phyloP scores from a whole-genome alignment of 2,888 invertebrate genomes.

The Folsomia candida region DNA sequence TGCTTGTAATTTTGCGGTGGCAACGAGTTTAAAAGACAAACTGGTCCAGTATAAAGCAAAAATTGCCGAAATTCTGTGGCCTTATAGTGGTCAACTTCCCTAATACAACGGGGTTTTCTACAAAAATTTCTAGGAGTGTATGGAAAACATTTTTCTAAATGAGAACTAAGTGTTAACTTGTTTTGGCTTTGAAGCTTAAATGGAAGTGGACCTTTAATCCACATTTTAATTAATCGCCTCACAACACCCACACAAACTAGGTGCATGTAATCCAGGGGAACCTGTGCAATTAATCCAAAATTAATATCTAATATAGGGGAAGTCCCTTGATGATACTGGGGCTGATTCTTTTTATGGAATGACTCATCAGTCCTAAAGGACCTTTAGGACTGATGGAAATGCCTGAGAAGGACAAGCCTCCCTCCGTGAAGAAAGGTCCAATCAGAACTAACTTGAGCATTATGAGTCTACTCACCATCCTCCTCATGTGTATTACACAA shows the following conservation, averaged over 20 bases:
- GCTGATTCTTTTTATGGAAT: conserved; percentile 19
- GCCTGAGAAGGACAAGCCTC: too few relatives aligned
- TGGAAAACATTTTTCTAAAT: not conserved
- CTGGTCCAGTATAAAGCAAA: conserved; percentile 48
- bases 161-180: not conserved
- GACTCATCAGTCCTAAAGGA: conserved; percentile 26
- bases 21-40: conserved; percentile 33
- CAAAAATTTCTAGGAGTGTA: conserved; percentile 40
- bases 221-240: conserved; percentile 20
- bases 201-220: conserved; percentile 3
- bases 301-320: conserved; percentile 19
- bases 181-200: not conserved
- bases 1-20: conserved; percentile 19
- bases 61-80: conserved; percentile 50
- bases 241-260: conserved; percentile 32
- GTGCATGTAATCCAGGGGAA: conserved; percentile 35
- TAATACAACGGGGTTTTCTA: conserved; percentile 45
- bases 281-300: conserved; percentile 21
- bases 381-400: too few relatives aligned
- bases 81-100: conserved; percentile 47
- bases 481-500: too few relatives aligned
- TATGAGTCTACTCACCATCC: too few relatives aligned
- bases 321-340: conserved; percentile 29
- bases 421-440: too few relatives aligned
- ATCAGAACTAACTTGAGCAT: too few relatives aligned